phyloP scores from a whole-genome alignment of 2,113 vertebrate genomes.

The Neoarius graeffei region DNA sequence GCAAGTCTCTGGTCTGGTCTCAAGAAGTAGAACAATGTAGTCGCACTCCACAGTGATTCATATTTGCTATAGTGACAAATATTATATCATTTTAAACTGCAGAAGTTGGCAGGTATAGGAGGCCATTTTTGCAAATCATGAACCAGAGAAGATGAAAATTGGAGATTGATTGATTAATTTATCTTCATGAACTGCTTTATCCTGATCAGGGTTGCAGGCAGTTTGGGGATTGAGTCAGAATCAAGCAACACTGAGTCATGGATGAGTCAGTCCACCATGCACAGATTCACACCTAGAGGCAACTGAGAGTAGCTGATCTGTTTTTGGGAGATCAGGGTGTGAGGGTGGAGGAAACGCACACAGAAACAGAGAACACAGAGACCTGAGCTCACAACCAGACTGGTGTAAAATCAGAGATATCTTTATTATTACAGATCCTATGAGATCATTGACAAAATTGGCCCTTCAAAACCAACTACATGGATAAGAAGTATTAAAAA shows the following conservation, averaged over 20 bases:
- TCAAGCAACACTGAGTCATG: too few relatives aligned
- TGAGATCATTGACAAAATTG: background rate
- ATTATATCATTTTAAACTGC: background rate
- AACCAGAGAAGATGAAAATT: too few relatives aligned
- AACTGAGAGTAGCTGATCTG: background rate
- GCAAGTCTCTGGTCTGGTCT: background rate
- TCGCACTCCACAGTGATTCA: background rate
- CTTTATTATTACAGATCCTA: background rate
- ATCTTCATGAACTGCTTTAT: background rate
- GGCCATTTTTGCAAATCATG: background rate
- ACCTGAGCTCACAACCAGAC: background rate
- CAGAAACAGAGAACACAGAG: background rate
- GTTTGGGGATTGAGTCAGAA: too few relatives aligned
- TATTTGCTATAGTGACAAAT: background rate
- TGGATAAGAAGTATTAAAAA: background rate
- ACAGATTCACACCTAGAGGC: too few relatives aligned
- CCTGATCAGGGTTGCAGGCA: background rate
- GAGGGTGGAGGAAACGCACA: background rate
- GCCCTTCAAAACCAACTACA: background rate
- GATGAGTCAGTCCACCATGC: too few relatives aligned
- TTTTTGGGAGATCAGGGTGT: background rate
- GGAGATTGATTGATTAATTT: background rate
- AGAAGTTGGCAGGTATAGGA: background rate
- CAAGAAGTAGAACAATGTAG: background rate
- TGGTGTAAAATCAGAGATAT: background rate